Evolutionary conservation across 2,113 vertebrate genomes (phyloP), one percentile per base, ranked within the genome.

Genomic region (Rallus limicola): DNA sequence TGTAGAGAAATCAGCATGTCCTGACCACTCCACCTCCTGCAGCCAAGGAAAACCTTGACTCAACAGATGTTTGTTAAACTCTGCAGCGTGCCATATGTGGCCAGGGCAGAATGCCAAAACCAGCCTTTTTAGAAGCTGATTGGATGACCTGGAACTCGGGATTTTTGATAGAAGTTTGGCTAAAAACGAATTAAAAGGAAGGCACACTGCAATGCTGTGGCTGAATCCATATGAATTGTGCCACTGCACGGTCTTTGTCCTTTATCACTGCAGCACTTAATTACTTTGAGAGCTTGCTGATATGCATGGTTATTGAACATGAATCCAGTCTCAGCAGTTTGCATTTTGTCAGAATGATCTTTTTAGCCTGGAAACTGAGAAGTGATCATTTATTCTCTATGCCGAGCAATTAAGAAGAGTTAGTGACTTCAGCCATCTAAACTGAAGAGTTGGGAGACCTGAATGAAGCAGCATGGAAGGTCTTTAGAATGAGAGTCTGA

Each of bases 231-330:
- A 42, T 6, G 20, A 86, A 59, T 3, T 79, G 64, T 64, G 50
- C 38, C 50, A 48, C 53, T 33, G 52, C 90, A 74, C 1, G 0
- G 11, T 2, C 74, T 88, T 78, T 75, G 36, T 42, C 80, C 82
- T 88, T 95, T 92, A 92, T 83, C 85, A 68, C 33, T 48, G 75
- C 33, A 52, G 82, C 50, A 92, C 56, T 88, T 93, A 92, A 91
- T 93, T 90, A 88, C 82, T 96, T 82, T 82, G 63, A 86, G 60
- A 94, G 56, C 44, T 78, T 88, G 68, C 59, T 77, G 76, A 96
- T 81, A 83, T 24, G 68, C 75, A 71, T 28, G n/a, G 68, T 46
- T 93, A 80, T 67, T 86, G 82, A 94, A 93, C 48, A 75, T 13
- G 34, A 83, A 81, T 64, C 46, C 4, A 2, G 46, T n/a, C 75